A percentile compares a stretch with the other conserved stretches of the same genome.
Evolutionary conservation across 2,113 vertebrate genomes (phyloP).

Genomic region (Nymphicus hollandicus): DNA sequence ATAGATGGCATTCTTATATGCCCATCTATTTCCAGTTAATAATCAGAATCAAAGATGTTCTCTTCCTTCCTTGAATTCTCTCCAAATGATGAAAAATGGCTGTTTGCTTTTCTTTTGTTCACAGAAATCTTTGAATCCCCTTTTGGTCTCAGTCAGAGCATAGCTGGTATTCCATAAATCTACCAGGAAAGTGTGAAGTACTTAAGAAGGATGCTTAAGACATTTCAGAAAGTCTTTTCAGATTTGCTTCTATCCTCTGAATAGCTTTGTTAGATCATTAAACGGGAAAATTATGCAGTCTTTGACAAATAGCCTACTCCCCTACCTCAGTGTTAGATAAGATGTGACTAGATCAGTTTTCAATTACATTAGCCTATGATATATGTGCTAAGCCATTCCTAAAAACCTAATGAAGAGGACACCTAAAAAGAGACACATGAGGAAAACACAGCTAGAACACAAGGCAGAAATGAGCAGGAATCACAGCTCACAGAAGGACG

Average conservation of each 20-base stretch:
- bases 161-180: neutral
- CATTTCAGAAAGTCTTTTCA: neutral
- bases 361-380: neutral
- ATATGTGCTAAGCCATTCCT: neutral
- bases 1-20: neutral
- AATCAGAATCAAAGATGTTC: constrained; percentile 11
- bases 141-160: neutral
- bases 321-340: neutral
- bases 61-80: neutral
- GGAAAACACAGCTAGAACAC: neutral
- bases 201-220: neutral
- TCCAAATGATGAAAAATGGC: neutral
- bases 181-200: neutral
- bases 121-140: neutral
- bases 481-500: neutral
- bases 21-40: neutral
- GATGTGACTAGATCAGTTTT: neutral
- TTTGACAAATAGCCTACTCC: constrained; percentile 1
- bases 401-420: neutral
- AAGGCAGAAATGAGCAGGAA: neutral
- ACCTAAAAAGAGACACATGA: neutral
- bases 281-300: neutral
- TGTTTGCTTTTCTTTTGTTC: neutral
- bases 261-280: neutral
- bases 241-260: neutral